Base-by-base conservation (phyloP, 2,797 vertebrate species). In the Peromyscus attwateri region DNA sequence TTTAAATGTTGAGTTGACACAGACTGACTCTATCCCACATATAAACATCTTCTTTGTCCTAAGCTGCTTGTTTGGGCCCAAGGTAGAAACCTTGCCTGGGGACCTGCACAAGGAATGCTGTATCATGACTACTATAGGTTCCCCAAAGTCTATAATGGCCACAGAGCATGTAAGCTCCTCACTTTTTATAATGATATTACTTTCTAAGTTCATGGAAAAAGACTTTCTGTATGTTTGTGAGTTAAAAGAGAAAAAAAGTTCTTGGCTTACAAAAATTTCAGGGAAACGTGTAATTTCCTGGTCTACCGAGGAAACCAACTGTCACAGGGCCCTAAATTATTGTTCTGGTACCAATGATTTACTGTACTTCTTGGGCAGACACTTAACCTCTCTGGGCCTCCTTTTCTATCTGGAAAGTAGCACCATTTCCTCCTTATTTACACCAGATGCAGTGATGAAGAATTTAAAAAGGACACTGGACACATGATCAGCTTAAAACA, bases 251-350 rank as follows among this genome's bases (percentile, higher is more conserved):
- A 34, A 70, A 87, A 87, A 81, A 88, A 49, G 62, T 80, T 97
- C 49, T 81, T 96, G 82, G 52, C 52, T 93, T 87, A 92, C 57
- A 94, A 92, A 89, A 95, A 91, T 95, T 95, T 96, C 82, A 91
- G 75, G 89, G 82, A 97, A 96, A 95, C 76, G 79, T 95, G 85
- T 82, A 75, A 92, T 96, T 96, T 96, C 95, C 94, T 93, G 57
- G 68, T 95, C 85, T 96, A 91, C 81, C 23, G 89, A 94, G 88
- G 82, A 96, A 97, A 95, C 91, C 40, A 92, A 90, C 52, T 92
- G 82, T 95, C 92, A 93, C 37, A 75, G 43, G 46, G 43, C n/a
- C 43, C 64, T 34, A 73, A 95, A 94, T 97, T 84, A 98, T 80
- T 96, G 89, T 96, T 95, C 43, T 96, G 55, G 75, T 40, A 87